These are phyloP conservation scores for Trissolcus brochymenae DNA, from an alignment of 2,888 invertebrate species.

Conservation along the genomic window DNA sequence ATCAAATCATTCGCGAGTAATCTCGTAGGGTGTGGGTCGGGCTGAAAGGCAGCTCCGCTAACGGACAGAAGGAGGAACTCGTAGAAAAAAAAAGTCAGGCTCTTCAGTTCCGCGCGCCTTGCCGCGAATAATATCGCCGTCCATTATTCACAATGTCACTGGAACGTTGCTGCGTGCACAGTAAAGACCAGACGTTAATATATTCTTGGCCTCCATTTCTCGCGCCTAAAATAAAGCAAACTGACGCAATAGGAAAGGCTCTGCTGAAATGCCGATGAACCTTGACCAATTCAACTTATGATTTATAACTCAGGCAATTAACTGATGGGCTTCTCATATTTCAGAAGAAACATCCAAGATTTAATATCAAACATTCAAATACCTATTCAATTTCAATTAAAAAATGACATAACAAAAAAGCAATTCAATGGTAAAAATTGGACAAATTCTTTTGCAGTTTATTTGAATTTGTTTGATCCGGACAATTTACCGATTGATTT, in stretches of 20 bases:
- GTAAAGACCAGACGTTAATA: constrained; percentile 49
- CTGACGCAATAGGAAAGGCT: not conserved
- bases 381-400: too few relatives aligned
- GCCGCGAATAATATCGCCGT: constrained; percentile 43
- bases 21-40: constrained; percentile 62
- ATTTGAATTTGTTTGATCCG: not conserved
- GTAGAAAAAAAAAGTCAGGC: constrained; percentile 47
- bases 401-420: too few relatives aligned
- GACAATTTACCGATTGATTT: not conserved
- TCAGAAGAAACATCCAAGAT: not conserved
- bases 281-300: constrained; percentile 15
- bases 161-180: constrained; percentile 21
- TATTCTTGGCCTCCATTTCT: constrained; percentile 38
- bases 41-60: constrained; percentile 53
- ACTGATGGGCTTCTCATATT: not conserved
- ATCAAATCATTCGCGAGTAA: constrained; percentile 75
- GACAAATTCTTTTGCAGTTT: not conserved
- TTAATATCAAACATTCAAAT: not conserved
- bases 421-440: not conserved
- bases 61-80: constrained; percentile 54
- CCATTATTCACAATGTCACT: constrained; percentile 55
- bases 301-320: not conserved
- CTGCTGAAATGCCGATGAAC: constrained; percentile 6
- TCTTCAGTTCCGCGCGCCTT: constrained; percentile 42
- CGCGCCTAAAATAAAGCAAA: constrained; percentile 10